These are phyloP conservation scores for Hypocryptadius cinnamomeus DNA, from an alignment of 2,113 vertebrate species.

Conservation along the genomic window DNA sequence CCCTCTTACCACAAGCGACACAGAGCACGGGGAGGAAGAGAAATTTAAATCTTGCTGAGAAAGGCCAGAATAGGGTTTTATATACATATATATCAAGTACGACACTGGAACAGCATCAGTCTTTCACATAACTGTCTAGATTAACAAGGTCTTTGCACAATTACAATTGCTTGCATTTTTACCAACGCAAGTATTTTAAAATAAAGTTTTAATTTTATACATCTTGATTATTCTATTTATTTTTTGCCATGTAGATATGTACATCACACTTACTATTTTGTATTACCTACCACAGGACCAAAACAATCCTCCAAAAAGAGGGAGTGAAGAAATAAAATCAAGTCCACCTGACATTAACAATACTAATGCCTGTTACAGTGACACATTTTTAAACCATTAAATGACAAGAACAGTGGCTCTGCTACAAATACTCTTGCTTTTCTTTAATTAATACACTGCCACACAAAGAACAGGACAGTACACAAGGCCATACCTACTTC, in stretches of 20 bases:
- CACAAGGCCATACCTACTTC: neutral
- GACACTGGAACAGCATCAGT: neutral
- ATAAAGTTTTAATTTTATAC: neutral
- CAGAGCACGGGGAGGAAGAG: neutral
- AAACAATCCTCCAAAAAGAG: neutral
- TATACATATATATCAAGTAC: neutral
- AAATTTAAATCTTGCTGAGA: neutral
- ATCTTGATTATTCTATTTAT: neutral
- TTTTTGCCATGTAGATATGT: neutral
- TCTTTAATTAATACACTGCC: neutral
- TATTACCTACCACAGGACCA: neutral
- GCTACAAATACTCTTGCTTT: neutral
- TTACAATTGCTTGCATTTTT: neutral
- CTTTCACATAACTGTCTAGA: neutral
- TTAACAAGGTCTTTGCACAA: neutral
- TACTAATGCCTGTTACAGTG: neutral
- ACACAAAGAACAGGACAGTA: neutral
- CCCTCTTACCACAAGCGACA: constrained; percentile 37
- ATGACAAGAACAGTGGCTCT: neutral
- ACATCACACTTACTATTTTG: neutral
- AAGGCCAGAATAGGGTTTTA: neutral
- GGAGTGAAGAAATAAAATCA: neutral
- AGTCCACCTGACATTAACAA: neutral
- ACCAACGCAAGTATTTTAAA: neutral
- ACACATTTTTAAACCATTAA: neutral